Evolutionary conservation across 1,140 invertebrate species (phyloP).

Genomic region (Bombus superbus): DNA sequence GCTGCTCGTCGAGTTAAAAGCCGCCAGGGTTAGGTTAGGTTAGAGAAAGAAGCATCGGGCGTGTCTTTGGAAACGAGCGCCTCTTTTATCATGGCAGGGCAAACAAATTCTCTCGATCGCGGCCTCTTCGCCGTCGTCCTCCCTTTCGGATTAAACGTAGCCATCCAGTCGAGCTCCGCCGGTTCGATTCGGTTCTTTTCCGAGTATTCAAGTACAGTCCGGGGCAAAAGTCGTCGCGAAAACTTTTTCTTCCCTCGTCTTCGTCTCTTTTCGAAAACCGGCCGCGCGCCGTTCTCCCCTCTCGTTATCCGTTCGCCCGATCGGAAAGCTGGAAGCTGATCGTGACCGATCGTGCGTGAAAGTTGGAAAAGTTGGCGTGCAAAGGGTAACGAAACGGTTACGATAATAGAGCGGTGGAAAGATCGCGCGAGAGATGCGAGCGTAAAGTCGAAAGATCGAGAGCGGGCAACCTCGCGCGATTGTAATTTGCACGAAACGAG

Average conservation of each 20-base stretch:
- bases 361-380: neutral
- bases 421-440: neutral
- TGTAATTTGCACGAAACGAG: too few relatives aligned
- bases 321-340: neutral
- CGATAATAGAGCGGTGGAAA: neutral
- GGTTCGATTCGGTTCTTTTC: slow-evolving; percentile 50
- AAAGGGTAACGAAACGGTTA: neutral
- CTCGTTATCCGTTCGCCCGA: neutral
- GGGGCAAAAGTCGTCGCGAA: neutral
- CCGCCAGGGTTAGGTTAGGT: neutral
- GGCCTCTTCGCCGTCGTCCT: slow-evolving; percentile 49
- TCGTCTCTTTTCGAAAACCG: rapidly evolving
- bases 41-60: slow-evolving; percentile 12
- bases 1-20: slow-evolving; percentile 22
- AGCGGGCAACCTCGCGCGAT: too few relatives aligned
- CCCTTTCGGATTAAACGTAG: slow-evolving; percentile 58
- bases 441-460: too few relatives aligned
- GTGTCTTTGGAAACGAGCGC: slow-evolving; percentile 51
- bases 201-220: slow-evolving; percentile 51
- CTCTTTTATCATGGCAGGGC: slow-evolving; percentile 52
- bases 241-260: neutral
- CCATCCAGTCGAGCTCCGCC: slow-evolving; percentile 31
- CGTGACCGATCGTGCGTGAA: neutral
- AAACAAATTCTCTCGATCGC: slow-evolving; percentile 58
- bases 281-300: neutral